A percentile compares a stretch with the other conserved stretches of the same genome.
Evolutionary conservation across 2,113 vertebrate genomes (phyloP).

Genomic region (Desmodus rotundus): DNA sequence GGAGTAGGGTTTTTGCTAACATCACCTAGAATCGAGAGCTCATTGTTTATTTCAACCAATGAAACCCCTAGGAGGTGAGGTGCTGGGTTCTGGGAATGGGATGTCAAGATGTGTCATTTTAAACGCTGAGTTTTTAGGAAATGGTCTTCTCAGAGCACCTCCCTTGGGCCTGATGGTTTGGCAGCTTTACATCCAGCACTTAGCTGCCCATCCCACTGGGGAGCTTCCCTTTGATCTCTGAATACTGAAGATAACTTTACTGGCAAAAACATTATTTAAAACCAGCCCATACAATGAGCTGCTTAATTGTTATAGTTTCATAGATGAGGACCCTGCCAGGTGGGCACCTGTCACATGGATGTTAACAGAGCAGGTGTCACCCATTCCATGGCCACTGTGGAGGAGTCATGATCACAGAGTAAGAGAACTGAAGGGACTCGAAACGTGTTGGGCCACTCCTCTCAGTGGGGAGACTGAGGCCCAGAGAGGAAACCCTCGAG

Average conservation of each 20-base stretch:
- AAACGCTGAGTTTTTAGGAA: slow-evolving; percentile 59
- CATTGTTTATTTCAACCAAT: slow-evolving; percentile 41
- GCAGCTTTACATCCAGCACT: slow-evolving; percentile 54
- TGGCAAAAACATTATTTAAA: background rate
- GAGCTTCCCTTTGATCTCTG: background rate
- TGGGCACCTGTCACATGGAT: background rate
- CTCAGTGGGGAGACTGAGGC: background rate
- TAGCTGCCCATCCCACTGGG: background rate
- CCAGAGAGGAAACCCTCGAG: background rate
- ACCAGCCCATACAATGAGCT: background rate
- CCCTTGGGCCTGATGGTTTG: slow-evolving; percentile 51
- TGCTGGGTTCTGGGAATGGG: slow-evolving; percentile 57
- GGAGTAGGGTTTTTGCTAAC: slow-evolving; percentile 3
- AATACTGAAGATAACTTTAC: background rate
- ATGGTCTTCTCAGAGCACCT: background rate
- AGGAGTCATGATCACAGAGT: background rate
- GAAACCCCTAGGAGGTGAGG: slow-evolving; percentile 28
- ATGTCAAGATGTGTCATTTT: slow-evolving; percentile 47
- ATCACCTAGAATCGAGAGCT: slow-evolving; percentile 32
- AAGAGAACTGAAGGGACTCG: background rate
- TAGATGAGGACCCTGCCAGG: background rate
- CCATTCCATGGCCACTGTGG: background rate
- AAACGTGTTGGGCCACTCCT: background rate
- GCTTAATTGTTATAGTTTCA: background rate
- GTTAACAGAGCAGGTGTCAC: background rate